Conservation (phyloP, 2,888 invertebrate species). For the Pyrrhia umbra region DNA sequence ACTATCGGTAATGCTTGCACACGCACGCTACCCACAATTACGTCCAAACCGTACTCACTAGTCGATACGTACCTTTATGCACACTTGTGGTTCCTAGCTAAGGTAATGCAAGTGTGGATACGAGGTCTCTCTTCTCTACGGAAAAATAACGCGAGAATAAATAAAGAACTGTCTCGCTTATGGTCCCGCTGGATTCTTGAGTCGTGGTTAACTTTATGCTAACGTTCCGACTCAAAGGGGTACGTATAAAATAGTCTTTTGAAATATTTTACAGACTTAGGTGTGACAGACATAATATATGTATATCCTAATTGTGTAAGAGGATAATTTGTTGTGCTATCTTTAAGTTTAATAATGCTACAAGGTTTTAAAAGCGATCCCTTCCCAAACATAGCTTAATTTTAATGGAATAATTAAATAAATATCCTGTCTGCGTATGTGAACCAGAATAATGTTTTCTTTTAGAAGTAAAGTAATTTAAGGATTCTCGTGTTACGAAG, state of each 20-base stretch:
- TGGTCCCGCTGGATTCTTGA: conserved; percentile 9
- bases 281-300: background rate
- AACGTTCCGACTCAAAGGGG: conserved; percentile 6
- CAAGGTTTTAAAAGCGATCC: too few species aligned
- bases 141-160: conserved; percentile 26
- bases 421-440: too few species aligned
- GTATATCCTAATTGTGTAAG: too few species aligned
- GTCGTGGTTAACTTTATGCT: conserved; percentile 13
- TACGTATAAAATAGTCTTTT: background rate
- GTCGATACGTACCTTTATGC: conserved; percentile 5
- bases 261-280: background rate
- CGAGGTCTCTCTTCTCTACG: conserved; percentile 19
- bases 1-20: background rate
- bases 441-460: too few species aligned
- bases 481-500: too few species aligned
- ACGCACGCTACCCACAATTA: background rate
- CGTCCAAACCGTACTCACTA: background rate
- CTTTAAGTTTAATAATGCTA: too few species aligned
- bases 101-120: conserved; percentile 29
- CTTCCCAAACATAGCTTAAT: too few species aligned
- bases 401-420: too few species aligned
- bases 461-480: too few species aligned
- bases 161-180: conserved; percentile 26
- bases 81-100: conserved; percentile 23
- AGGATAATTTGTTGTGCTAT: too few species aligned